Percentiles rank a stretch among this genome's conserved stretches.
These are phyloP conservation scores for Tapera naevia DNA, from an alignment of 2,797 vertebrate genomes.

Conservation along the genomic window DNA sequence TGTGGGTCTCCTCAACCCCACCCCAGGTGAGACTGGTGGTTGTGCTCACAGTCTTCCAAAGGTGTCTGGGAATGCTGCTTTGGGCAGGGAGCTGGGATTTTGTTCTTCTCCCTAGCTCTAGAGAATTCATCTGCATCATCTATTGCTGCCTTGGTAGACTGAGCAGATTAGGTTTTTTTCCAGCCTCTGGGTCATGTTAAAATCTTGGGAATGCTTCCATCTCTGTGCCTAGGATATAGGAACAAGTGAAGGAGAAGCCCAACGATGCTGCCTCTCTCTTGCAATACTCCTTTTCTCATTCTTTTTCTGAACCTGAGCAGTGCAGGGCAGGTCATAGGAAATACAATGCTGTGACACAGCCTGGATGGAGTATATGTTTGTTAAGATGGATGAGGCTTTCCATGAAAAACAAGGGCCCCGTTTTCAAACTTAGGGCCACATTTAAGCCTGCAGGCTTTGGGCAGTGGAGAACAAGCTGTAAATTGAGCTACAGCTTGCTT, in stretches of 20 bases:
- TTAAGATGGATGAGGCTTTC: background rate
- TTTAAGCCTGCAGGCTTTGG: background rate
- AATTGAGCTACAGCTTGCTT: background rate
- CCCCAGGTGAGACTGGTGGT: background rate
- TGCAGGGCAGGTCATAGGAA: background rate
- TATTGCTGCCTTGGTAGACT: background rate
- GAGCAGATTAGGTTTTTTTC: background rate
- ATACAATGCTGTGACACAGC: background rate
- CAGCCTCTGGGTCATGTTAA: background rate
- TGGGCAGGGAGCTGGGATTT: background rate
- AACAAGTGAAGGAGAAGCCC: background rate
- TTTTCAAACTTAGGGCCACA: background rate
- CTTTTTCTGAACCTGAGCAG: background rate
- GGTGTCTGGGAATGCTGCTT: background rate
- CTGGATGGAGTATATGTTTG: background rate
- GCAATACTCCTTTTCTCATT: background rate
- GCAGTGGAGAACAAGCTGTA: background rate
- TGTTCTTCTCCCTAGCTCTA: background rate
- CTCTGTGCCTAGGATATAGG: background rate
- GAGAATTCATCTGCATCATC: background rate
- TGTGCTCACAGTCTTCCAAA: background rate
- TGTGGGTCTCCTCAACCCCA: background rate
- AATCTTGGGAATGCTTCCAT: background rate
- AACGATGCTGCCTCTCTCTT: fast-evolving
- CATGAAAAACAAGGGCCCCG: background rate